Conservation (phyloP, 2,797 vertebrate genomes). For the Pseudotriccus pelzelni region DNA sequence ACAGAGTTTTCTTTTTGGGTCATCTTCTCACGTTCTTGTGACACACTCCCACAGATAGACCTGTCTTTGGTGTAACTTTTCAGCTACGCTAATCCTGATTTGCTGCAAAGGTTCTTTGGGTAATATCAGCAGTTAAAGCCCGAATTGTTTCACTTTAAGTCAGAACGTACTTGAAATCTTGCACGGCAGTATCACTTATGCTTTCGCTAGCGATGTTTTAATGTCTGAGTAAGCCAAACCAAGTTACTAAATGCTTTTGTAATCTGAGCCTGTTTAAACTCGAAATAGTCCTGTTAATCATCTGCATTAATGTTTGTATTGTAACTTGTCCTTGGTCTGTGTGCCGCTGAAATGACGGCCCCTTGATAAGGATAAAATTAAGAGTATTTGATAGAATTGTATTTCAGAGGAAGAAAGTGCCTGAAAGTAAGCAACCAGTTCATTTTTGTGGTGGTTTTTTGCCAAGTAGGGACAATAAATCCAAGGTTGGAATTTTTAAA, state of each 20-base stretch:
- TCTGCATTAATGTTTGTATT: conserved; percentile 43
- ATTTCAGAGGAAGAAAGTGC: background rate
- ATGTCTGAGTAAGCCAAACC: background rate
- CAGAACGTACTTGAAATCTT: conserved; percentile 6
- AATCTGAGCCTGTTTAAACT: conserved; percentile 55
- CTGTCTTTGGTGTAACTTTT: background rate
- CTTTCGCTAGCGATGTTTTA: background rate
- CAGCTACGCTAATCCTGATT: background rate
- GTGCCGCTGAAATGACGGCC: background rate
- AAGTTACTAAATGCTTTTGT: conserved; percentile 31
- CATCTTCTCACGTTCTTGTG: background rate
- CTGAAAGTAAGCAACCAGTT: background rate
- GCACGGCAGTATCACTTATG: background rate
- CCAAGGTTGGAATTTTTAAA: background rate
- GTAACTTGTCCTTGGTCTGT: conserved; percentile 16
- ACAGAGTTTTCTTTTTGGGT: background rate
- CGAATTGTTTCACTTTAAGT: background rate
- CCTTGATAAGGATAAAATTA: conserved; percentile 17
- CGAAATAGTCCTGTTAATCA: conserved; percentile 31
- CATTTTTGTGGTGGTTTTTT: background rate
- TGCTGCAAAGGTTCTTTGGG: background rate
- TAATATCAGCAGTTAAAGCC: background rate
- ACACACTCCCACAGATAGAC: background rate
- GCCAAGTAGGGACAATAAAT: background rate
- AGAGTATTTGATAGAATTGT: background rate